A percentile compares a stretch with the other conserved stretches of the same genome.
Conservation (phyloP, 2,888 invertebrate species). For the Rhyacophila evoluta region DNA sequence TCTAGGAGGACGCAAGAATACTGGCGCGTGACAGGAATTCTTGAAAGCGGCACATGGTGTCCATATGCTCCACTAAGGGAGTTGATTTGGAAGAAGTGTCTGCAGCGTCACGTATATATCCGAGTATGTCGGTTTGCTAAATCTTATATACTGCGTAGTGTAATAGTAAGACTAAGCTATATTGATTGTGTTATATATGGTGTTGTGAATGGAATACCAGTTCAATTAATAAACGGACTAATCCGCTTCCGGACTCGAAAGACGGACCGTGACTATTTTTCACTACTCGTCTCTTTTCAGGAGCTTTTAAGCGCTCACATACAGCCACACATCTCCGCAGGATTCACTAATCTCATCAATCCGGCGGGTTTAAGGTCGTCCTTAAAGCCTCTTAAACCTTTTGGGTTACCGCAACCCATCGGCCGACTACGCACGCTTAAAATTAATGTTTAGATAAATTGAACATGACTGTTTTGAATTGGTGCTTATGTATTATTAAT, state of each 20-base stretch:
- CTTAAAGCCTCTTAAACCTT: conserved; percentile 15
- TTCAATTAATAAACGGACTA: neutral
- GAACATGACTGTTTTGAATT: conserved; percentile 24
- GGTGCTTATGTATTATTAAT: conserved; percentile 1
- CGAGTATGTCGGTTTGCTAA: no score
- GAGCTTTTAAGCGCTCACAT: neutral
- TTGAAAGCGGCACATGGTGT: no score
- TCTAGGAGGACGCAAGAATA: no score
- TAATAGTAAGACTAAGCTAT: no score
- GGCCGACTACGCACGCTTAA: conserved; percentile 4
- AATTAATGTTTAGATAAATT: conserved; percentile 19
- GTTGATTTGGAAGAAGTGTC: no score
- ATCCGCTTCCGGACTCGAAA: neutral
- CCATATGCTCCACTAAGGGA: no score
- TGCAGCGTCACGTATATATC: no score
- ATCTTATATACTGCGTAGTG: no score
- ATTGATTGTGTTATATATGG: no score
- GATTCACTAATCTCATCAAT: conserved; percentile 22
- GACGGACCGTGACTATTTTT: conserved; percentile 9
- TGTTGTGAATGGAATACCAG: neutral
- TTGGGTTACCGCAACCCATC: conserved; percentile 9
- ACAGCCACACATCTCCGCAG: neutral
- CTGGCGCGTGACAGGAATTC: no score
- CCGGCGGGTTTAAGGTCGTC: neutral
- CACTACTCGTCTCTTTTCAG: neutral